phyloP scores from a whole-genome alignment of 2,888 invertebrate species.

The Tortrix viridana region DNA sequence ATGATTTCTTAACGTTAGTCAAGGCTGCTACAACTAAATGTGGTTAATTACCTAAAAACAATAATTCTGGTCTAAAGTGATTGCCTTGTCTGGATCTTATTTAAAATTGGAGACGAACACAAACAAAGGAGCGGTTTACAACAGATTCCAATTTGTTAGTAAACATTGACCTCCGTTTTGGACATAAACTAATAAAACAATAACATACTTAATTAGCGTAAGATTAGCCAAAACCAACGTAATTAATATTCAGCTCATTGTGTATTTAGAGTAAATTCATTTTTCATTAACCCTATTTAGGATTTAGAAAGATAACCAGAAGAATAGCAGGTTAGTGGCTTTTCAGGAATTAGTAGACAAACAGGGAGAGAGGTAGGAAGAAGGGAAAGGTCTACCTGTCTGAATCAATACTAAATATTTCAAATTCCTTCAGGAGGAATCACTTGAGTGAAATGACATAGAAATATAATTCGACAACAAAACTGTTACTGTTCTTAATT shows the following conservation, averaged over 20 bases:
- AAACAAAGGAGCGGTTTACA: slow-evolving; percentile 11
- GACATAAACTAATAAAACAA: slow-evolving; percentile 15
- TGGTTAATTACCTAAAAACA: not conserved
- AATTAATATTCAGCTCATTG: not conserved
- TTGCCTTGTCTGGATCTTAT: not conserved
- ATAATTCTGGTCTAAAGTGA: not conserved
- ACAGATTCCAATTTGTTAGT: slow-evolving; percentile 3
- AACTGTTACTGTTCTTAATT: no score
- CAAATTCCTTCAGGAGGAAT: no score
- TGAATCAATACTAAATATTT: no score
- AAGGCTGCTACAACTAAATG: not conserved
- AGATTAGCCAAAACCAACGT: slow-evolving; percentile 11
- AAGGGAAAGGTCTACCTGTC: no score
- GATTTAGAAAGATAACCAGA: no score
- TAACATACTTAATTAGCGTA: slow-evolving; percentile 15
- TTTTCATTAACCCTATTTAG: not conserved
- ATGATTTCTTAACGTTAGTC: no score
- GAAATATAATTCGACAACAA: no score
- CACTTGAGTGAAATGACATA: no score
- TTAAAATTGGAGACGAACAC: not conserved
- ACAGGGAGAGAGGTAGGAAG: no score
- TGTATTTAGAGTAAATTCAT: slow-evolving; percentile 1
- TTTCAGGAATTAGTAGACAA: no score
- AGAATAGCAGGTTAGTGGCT: no score
- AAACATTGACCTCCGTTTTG: slow-evolving; percentile 18